Base-by-base conservation (phyloP, 2,797 vertebrate species). In the Monodelphis domestica region DNA sequence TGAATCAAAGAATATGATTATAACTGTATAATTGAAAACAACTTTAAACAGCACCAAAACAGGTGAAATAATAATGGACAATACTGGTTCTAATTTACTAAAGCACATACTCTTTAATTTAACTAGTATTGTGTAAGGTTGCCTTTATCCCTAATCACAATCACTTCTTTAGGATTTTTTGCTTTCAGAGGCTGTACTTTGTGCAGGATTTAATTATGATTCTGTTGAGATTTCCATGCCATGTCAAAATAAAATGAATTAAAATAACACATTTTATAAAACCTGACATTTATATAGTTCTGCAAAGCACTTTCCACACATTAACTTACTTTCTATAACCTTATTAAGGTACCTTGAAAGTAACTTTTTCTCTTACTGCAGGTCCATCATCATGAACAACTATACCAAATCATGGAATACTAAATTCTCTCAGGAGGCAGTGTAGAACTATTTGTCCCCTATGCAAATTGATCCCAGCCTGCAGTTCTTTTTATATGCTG, bases 251-350 rank as follows among this genome's bases (percentile, higher is more conserved):
- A n/a, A 63, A 63, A 33, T 59, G 29, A 63, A n/a, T 63, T 63
- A 63, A n/a, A 63, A 63, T 63, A 63, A 15, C 30, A 59, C 5
- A 33, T 30, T 59, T 59, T 33, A 59, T 29, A 87, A 78, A 1
- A 93, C 89, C 33, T 90, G 91, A 93, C 9, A 91, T 94, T 95
- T 96, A 90, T 93, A 54, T 38, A 54, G n/a, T n/a, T 78, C n/a
- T 87, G 11, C 53, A 55, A 29, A 30, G 38, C 88, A 59, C 45
- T 95, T 94, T 91, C 93, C 92, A 91, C 33, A 93, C 28, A 90
- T 3, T 53, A 24, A 90, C 59, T 51, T 54, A 91, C 30, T n/a
- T 63, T 63, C 12, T 59, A n/a, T n/a, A 5, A 63, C 63, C 57
- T 33, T n/a, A 59, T 59, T 33, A 59, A 63, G n/a, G 59, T 63